These are phyloP conservation scores for Pachycephus smyrnensis DNA, from an alignment of 2,888 invertebrate genomes.

Conservation along the genomic window DNA sequence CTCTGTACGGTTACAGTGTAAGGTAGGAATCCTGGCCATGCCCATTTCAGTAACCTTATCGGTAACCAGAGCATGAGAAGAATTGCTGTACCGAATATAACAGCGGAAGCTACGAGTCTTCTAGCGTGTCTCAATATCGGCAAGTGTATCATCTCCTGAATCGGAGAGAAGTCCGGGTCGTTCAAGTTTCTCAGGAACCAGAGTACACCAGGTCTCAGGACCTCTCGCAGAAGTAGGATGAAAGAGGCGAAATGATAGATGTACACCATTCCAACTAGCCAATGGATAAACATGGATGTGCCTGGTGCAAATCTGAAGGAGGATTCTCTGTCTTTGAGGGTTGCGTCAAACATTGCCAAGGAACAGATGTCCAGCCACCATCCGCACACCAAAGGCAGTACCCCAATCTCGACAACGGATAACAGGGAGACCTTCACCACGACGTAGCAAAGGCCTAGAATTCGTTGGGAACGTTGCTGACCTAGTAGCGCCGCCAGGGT, in stretches of 20 bases:
- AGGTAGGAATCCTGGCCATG: conserved; percentile 91
- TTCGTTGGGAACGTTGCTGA: conserved; percentile 82
- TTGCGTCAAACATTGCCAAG: conserved; percentile 90
- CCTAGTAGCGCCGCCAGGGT: conserved; percentile 84
- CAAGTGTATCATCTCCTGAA: conserved; percentile 98
- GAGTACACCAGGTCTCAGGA: conserved; percentile 94
- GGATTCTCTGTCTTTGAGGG: conserved; percentile 86
- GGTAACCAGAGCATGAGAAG: conserved; percentile 97
- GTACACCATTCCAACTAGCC: conserved; percentile 99
- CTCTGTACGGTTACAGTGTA: conserved; percentile 89
- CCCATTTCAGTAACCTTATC: conserved; percentile 83
- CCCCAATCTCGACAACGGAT: conserved; percentile 96
- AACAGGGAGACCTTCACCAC: conserved; percentile 92
- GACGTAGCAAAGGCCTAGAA: conserved; percentile 93
- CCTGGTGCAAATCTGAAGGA: conserved; percentile 93
- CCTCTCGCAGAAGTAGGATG: conserved; percentile 91
- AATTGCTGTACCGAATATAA: conserved; percentile 96
- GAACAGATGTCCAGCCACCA: conserved; percentile 99
- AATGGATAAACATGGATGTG: conserved; percentile 97
- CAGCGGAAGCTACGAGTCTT: conserved; percentile 90
- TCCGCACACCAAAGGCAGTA: conserved; percentile 95
- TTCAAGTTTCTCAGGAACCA: conserved; percentile 99
- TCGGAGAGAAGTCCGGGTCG: conserved; percentile 99
- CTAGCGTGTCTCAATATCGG: conserved; percentile 92
- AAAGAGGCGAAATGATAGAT: conserved; percentile 99